Conservation (phyloP, 2,113 vertebrate genomes). For the Pachypanchax playfairii region DNA sequence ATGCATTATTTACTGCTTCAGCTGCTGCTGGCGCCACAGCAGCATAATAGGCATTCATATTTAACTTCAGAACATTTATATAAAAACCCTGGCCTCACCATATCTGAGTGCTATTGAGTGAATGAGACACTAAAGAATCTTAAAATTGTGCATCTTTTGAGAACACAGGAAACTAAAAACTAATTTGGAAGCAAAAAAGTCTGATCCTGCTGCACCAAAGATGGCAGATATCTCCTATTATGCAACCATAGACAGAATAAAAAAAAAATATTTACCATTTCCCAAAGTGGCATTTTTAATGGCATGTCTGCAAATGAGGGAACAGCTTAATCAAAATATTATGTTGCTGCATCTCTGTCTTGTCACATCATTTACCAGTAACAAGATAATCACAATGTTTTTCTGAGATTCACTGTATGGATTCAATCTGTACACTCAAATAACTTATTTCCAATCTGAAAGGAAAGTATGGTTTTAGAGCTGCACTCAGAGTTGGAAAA, state of each 20-base stretch:
- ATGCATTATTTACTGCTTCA: conserved; percentile 80
- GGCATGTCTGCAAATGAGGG: conserved; percentile 1
- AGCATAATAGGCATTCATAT: conserved; percentile 52
- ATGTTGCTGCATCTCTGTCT: conserved; percentile 1
- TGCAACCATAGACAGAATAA: conserved; percentile 11
- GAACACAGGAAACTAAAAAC: conserved; percentile 36
- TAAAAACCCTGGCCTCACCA: conserved; percentile 26
- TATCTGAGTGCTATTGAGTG: conserved; percentile 50
- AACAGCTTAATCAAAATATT: background rate
- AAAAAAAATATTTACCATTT: conserved; percentile 11
- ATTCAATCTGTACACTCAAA: conserved; percentile 23
- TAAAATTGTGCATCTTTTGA: conserved; percentile 15
- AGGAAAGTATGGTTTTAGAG: conserved; percentile 3
- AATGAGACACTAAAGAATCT: conserved; percentile 13
- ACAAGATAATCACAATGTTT: conserved; percentile 16
- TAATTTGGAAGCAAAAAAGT: conserved; percentile 23
- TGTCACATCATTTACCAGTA: conserved; percentile 16
- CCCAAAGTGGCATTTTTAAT: conserved; percentile 10
- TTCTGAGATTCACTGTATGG: conserved; percentile 19
- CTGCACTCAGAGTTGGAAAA: too few species aligned
- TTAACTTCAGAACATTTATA: conserved; percentile 23
- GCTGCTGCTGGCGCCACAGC: conserved; percentile 59
- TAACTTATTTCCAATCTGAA: conserved; percentile 13
- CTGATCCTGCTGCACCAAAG: background rate
- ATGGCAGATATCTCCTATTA: conserved; percentile 21